phyloP scores from a whole-genome alignment of 2,797 vertebrate species.

The Oryzias dopingdopingensis region DNA sequence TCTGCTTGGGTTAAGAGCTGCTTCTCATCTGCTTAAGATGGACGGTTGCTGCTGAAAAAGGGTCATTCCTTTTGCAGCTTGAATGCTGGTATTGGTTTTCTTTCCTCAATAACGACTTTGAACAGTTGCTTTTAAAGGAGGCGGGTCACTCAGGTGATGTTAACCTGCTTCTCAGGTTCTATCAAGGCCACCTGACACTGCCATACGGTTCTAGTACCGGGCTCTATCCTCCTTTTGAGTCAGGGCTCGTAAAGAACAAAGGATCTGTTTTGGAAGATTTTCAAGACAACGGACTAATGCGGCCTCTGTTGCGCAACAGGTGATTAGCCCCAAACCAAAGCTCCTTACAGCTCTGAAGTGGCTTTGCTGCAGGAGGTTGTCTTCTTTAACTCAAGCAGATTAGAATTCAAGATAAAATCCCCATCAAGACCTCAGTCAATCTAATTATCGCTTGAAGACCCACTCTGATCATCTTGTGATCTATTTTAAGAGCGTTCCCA shows the following conservation, averaged over 20 bases:
- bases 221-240: not conserved
- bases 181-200: conserved; percentile 27
- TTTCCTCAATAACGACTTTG: conserved; percentile 36
- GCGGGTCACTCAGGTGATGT: conserved; percentile 8
- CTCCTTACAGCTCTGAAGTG: conserved; percentile 47
- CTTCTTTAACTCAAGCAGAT: conserved; percentile 21
- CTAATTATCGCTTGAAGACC: not conserved
- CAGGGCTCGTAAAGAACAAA: not conserved
- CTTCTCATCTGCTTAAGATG: not conserved
- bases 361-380: conserved; percentile 23
- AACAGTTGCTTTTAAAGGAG: conserved; percentile 36
- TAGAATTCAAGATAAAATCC: conserved; percentile 16
- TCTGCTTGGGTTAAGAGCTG: conserved; percentile 7
- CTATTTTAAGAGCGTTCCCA: too few relatives aligned
- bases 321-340: conserved; percentile 58
- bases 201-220: not conserved
- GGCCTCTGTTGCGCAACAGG: conserved; percentile 51
- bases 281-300: not conserved
- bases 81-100: conserved; percentile 43
- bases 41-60: too few relatives aligned
- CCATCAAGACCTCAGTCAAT: not conserved
- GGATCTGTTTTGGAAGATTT: conserved; percentile 39
- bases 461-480: too few relatives aligned
- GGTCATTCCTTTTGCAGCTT: not conserved
- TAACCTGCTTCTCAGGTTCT: conserved; percentile 47